Conservation (phyloP, 2,888 invertebrate genomes). For the Neria commutata region DNA sequence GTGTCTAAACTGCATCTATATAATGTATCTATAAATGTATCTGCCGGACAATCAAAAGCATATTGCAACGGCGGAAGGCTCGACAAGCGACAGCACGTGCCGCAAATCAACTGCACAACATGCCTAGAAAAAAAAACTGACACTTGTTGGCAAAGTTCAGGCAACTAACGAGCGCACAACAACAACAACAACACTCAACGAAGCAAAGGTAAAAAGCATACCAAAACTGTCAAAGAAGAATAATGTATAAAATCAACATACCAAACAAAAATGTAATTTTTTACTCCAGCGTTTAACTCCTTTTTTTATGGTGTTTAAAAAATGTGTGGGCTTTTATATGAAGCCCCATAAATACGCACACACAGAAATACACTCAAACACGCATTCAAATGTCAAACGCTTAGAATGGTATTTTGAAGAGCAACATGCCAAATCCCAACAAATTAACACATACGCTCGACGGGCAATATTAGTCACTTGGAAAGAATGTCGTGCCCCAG, state of each 20-base stretch:
- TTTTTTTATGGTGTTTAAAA: neutral
- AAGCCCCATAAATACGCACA: neutral
- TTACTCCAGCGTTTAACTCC: neutral
- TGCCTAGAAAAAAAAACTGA: constrained; percentile 10
- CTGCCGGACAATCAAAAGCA: no score
- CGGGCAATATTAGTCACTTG: constrained; percentile 47
- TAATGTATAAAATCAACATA: neutral
- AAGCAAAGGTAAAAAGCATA: neutral
- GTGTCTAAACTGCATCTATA: no score
- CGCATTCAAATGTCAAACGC: neutral
- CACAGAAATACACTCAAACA: neutral
- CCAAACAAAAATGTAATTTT: neutral
- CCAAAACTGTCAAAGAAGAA: neutral
- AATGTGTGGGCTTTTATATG: neutral
- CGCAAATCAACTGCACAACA: constrained; percentile 7
- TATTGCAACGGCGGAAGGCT: no score
- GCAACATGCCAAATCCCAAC: constrained; percentile 9
- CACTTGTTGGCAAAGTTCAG: constrained; percentile 15
- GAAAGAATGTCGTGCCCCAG: constrained; percentile 44
- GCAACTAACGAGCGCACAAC: neutral
- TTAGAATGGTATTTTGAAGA: neutral
- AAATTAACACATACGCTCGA: constrained; percentile 12
- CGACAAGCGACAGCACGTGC: constrained; percentile 50
- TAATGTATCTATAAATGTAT: no score
- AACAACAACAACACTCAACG: neutral